Evolutionary conservation across 2,797 vertebrate genomes (phyloP), one percentile per base, ranked within the genome.

Genomic region (Ctenosaura bakeri): DNA sequence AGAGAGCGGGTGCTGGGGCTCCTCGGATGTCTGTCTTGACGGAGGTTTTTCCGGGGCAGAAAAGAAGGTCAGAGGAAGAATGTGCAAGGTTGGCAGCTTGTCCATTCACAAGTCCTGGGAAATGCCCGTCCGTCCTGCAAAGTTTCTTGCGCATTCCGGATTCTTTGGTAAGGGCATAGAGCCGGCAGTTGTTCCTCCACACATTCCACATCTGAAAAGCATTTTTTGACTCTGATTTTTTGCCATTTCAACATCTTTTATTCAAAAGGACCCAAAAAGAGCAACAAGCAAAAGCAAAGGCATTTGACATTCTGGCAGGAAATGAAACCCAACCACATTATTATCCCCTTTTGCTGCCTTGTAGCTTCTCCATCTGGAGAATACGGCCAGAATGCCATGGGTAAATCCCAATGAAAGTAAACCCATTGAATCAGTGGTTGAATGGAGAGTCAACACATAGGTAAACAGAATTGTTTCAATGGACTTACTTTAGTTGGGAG

Each of bases 51-150:
- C 22, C 87, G 89, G 73, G 62, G 80, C 94, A 84, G 90, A 54
- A n/a, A 90, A 85, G 32, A 84, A 77, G 32, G 32, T n/a, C 85
- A 13, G 73, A 88, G 74, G 88, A 81, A 81, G 69, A 88, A 78
- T 85, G 42, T 87, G 84, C 64, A 85, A 46, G 81, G 89, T 87
- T 66, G 92, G 3, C 38, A 54, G 20, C 14, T 22, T 42, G 52
- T 76, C 24, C 26, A 0, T 0, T 89, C 32, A 8, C 0, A 74
- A 91, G 93, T 90, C 91, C 66, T 16, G 42, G 88, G 35, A 92
- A 93, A 85, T 92, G 69, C 89, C 16, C 83, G 79, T 22, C 81
- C 83, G 79, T 59, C 87, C 83, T 88, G 35, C 88, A 87, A 87
- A 87, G 91, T 82, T 26, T 18, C 8, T 12, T 24, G 6, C 8